Evolutionary conservation across 2,113 vertebrate species (phyloP).

Genomic region (Anser brachyrhynchus): DNA sequence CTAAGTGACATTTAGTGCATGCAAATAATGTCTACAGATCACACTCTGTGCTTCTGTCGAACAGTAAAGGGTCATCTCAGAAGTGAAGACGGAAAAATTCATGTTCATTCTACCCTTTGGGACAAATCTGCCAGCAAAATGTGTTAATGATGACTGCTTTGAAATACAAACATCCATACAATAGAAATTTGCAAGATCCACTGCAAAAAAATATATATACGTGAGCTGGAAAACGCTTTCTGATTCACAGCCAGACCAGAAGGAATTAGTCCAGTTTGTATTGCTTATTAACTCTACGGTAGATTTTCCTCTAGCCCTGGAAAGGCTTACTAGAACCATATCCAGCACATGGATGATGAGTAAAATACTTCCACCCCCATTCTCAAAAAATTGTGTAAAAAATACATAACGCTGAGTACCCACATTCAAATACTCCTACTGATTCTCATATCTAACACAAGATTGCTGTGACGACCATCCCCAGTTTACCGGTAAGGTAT

Average conservation of each 20-base stretch:
- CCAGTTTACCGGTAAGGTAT: neutral
- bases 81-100: neutral
- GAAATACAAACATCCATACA: neutral
- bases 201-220: neutral
- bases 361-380: neutral
- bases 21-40: neutral
- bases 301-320: neutral
- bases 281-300: neutral
- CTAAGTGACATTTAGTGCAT: neutral
- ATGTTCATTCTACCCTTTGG: neutral
- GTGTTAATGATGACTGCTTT: neutral
- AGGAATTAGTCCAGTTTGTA: neutral
- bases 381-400: neutral
- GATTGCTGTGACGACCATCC: neutral
- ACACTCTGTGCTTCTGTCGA: neutral
- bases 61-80: neutral
- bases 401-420: rapidly evolving
- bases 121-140: neutral
- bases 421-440: neutral
- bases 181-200: neutral
- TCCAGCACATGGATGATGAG: neutral
- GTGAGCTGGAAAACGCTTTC: neutral
- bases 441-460: neutral
- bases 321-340: neutral
- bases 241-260: neutral